Percentiles rank a stretch among this genome's conserved stretches.
phyloP scores from a whole-genome alignment of 2,113 vertebrate genomes.

The Nansenia antarctica region DNA sequence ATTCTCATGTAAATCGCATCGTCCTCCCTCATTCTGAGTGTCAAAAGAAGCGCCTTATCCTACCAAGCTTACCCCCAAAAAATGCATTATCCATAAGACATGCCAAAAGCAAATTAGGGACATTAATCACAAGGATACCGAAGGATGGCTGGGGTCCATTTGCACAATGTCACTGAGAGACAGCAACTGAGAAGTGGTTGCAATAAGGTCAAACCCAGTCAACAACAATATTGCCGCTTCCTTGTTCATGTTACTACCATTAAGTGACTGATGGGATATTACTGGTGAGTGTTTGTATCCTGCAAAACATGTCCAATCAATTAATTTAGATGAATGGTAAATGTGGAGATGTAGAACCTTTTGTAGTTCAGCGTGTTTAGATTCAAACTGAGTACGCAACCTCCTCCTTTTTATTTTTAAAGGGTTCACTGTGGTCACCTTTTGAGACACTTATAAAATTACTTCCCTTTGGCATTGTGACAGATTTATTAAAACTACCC shows the following conservation, averaged over 20 bases:
- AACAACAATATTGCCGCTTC: not conserved
- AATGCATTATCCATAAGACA: slow-evolving; percentile 47
- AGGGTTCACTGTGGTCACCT: slow-evolving; percentile 34
- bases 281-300: not conserved
- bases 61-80: slow-evolving; percentile 25
- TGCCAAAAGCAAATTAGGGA: slow-evolving; percentile 54
- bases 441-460: slow-evolving; percentile 46
- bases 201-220: slow-evolving; percentile 5
- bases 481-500: slow-evolving; percentile 65
- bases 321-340: too few species aligned
- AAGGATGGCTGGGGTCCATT: slow-evolving; percentile 12
- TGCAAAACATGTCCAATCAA: not conserved
- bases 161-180: not conserved
- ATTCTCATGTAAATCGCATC: slow-evolving; percentile 54
- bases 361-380: not conserved
- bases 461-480: slow-evolving; percentile 48
- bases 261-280: not conserved
- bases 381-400: not conserved
- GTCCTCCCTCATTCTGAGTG: slow-evolving; percentile 23
- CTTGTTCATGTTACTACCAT: not conserved
- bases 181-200: slow-evolving; percentile 6
- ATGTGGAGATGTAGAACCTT: not conserved
- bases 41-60: slow-evolving; percentile 36
- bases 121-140: slow-evolving; percentile 56
- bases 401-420: not conserved